phyloP scores from a whole-genome alignment of 1,140 invertebrate genomes.

The Listronotus oregonensis region DNA sequence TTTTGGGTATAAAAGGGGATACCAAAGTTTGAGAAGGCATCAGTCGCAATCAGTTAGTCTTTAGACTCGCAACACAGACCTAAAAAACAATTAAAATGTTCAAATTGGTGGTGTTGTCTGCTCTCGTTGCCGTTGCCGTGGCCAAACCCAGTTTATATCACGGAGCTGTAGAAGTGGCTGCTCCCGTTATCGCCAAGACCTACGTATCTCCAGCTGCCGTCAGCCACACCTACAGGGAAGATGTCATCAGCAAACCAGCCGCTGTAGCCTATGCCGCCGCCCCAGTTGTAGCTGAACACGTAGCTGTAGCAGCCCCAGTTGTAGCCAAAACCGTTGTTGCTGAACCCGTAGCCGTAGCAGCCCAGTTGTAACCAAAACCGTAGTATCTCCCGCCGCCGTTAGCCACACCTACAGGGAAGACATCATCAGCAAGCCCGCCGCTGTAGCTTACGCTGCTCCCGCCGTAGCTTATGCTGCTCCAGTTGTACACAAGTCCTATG shows the following conservation, averaged over 20 bases:
- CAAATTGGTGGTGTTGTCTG: constrained; percentile 48
- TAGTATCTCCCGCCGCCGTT: constrained; percentile 26
- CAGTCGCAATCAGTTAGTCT: constrained; percentile 43
- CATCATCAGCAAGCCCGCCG: constrained; percentile 21
- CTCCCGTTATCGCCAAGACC: no score
- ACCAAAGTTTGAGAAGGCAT: constrained; percentile 2
- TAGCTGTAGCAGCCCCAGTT: constrained; percentile 4
- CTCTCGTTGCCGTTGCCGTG: constrained; percentile 40
- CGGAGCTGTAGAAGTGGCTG: not conserved
- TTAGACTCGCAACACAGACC: constrained; percentile 44
- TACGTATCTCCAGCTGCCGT: no score
- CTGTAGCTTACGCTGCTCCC: constrained; percentile 16
- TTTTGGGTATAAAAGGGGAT: constrained; percentile 19
- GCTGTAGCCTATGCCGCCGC: no score
- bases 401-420: constrained; percentile 30
- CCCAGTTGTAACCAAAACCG: constrained; percentile 26
- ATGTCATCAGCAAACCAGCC: no score
- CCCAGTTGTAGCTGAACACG: not conserved
- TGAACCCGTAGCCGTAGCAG: constrained; percentile 19
- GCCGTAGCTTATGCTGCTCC: constrained; percentile 5
- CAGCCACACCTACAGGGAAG: no score
- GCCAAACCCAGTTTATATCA: constrained; percentile 37
- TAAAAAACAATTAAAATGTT: constrained; percentile 41
- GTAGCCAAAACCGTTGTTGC: constrained; percentile 16
- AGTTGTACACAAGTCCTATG: constrained; percentile 5